A percentile compares a stretch with the other conserved stretches of the same genome.
Conservation (phyloP, 2,797 vertebrate species). For the Anguilla megastoma region DNA sequence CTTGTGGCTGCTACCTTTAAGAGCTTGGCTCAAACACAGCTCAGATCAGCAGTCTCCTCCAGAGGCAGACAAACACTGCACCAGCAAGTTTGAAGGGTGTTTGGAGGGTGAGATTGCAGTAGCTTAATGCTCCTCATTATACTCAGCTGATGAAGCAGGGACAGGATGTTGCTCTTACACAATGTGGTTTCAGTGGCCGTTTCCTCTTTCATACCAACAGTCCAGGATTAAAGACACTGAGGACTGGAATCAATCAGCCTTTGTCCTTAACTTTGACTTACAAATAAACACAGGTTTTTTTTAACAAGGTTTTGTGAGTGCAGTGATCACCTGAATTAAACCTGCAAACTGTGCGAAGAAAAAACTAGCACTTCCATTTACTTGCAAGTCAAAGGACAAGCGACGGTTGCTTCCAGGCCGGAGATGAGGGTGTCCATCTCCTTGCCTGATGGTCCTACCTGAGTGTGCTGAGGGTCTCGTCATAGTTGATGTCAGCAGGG, state of each 20-base stretch:
- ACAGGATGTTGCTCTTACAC: constrained; percentile 6
- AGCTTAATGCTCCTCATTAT: constrained; percentile 15
- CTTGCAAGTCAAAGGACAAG: background rate
- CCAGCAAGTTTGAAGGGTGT: constrained; percentile 46
- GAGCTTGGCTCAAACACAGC: background rate
- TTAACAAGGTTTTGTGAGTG: background rate
- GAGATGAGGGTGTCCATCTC: background rate
- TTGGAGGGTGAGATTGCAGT: constrained; percentile 49
- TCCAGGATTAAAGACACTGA: background rate
- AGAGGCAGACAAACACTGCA: constrained; percentile 30
- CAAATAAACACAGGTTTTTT: background rate
- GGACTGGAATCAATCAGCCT: background rate
- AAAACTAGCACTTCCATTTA: background rate
- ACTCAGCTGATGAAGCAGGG: background rate
- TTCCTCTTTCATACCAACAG: background rate
- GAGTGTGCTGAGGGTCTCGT: constrained; percentile 95
- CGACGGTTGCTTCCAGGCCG: background rate
- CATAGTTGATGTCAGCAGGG: constrained; percentile 88
- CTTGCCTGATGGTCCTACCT: constrained; percentile 72
- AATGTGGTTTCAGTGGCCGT: background rate
- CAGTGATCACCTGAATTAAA: background rate
- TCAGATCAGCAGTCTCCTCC: constrained; percentile 35
- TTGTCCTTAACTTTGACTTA: background rate
- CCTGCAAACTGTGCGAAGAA: background rate
- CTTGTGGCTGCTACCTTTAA: background rate